Percentiles rank a stretch among this genome's conserved stretches.
Evolutionary conservation across 1,140 invertebrate species (phyloP).

Genomic region (Chrysoperla carnea): DNA sequence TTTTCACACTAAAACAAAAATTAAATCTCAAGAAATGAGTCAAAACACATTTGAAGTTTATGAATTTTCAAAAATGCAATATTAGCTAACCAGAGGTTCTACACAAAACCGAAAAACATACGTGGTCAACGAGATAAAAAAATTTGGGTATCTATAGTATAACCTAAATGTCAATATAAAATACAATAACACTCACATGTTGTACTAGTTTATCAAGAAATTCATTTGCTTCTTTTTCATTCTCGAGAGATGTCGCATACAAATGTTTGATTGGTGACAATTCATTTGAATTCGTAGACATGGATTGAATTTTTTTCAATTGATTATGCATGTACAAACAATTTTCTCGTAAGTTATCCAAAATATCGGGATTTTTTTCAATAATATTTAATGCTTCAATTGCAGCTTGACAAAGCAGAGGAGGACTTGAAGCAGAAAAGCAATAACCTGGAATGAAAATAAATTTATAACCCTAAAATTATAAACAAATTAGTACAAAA

Average conservation of each 20-base stretch:
- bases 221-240: not conserved
- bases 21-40: too few species aligned
- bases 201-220: not conserved
- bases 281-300: not conserved
- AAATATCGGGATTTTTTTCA: slow-evolving; percentile 43
- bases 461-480: not conserved
- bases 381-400: slow-evolving; percentile 60
- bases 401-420: slow-evolving; percentile 73
- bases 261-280: slow-evolving; percentile 1
- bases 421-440: slow-evolving; percentile 92
- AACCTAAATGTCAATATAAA: not conserved
- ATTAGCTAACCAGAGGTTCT: too few species aligned
- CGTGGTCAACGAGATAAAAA: too few species aligned
- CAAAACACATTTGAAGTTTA: too few species aligned
- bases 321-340: slow-evolving; percentile 29
- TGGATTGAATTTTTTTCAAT: slow-evolving; percentile 13
- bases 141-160: too few species aligned
- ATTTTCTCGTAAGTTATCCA: slow-evolving; percentile 33
- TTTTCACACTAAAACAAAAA: too few species aligned
- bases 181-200: not conserved
- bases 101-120: too few species aligned
- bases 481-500: slow-evolving; percentile 1
- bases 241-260: not conserved
- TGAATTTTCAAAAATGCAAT: too few species aligned
- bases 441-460: slow-evolving; percentile 55